phyloP scores from a whole-genome alignment of 2,797 vertebrate genomes.

The Tapirus indicus region DNA sequence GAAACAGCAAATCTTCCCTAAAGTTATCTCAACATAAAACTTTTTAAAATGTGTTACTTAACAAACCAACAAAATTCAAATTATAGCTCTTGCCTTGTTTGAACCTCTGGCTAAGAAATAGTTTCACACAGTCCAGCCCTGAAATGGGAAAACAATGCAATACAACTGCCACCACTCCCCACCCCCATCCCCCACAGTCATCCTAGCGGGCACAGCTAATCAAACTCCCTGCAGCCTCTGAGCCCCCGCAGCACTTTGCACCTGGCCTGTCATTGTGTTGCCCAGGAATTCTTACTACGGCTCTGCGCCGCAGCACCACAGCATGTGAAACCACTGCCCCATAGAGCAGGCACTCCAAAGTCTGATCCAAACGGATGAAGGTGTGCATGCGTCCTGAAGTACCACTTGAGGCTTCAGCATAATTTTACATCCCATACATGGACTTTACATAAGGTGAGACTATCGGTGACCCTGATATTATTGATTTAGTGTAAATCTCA shows the following conservation, averaged over 20 bases:
- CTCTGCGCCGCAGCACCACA: fast-evolving
- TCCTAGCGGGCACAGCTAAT: neutral
- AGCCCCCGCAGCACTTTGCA: too few relatives aligned
- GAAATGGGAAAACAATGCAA: neutral
- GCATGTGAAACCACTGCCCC: neutral
- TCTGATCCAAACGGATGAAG: neutral
- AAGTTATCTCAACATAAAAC: neutral
- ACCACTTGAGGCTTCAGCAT: neutral
- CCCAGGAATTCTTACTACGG: neutral
- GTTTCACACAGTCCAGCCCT: neutral
- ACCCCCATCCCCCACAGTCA: too few relatives aligned
- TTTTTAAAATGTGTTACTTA: neutral
- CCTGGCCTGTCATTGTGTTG: neutral
- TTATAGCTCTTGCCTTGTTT: neutral
- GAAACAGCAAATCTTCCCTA: neutral
- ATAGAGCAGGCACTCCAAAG: neutral
- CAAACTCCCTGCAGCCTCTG: neutral
- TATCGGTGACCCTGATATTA: neutral
- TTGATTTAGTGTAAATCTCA: neutral
- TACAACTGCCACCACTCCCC: too few relatives aligned
- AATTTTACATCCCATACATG: neutral
- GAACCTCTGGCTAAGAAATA: neutral
- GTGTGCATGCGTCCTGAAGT: fast-evolving
- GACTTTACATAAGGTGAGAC: neutral
- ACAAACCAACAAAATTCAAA: constrained; percentile 36